A percentile compares a stretch with the other conserved stretches of the same genome.
These are phyloP conservation scores for Triplophysa dalaica DNA, from an alignment of 2,113 vertebrate species.

Conservation along the genomic window DNA sequence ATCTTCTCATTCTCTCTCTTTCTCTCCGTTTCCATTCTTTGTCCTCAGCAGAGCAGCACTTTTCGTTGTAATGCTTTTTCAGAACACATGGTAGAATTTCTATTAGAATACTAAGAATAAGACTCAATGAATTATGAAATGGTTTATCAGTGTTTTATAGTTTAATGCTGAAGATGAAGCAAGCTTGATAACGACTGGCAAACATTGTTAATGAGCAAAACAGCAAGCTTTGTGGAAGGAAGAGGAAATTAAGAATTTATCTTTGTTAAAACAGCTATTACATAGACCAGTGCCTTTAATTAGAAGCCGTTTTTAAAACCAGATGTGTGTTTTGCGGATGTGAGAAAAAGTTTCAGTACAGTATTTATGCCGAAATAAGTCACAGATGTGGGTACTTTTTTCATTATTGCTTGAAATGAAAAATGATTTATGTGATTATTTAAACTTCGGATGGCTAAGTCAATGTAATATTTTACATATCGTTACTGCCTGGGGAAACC, in stretches of 20 bases:
- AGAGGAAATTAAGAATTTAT: neutral
- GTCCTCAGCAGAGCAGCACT: constrained; percentile 8
- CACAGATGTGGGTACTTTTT: no score
- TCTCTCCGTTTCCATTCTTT: constrained; percentile 22
- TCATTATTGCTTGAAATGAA: no score
- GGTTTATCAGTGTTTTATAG: neutral
- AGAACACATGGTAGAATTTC: constrained; percentile 27
- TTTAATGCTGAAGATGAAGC: neutral
- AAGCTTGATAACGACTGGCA: constrained; percentile 2
- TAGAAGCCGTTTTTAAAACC: neutral
- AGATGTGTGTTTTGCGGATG: neutral
- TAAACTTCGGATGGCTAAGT: no score
- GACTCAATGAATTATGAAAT: constrained; percentile 52
- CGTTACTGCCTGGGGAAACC: no score
- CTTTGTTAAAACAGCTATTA: neutral
- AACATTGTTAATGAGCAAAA: constrained; percentile 15
- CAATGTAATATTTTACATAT: no score
- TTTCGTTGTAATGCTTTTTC: constrained; percentile 12
- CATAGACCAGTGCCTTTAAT: neutral
- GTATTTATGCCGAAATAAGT: no score
- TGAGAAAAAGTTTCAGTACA: no score
- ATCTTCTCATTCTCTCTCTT: constrained; percentile 28
- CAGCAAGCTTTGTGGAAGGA: neutral
- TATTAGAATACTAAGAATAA: constrained; percentile 41
- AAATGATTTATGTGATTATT: no score